phyloP scores from a whole-genome alignment of 2,113 vertebrate species.

The Acinonyx jubatus region DNA sequence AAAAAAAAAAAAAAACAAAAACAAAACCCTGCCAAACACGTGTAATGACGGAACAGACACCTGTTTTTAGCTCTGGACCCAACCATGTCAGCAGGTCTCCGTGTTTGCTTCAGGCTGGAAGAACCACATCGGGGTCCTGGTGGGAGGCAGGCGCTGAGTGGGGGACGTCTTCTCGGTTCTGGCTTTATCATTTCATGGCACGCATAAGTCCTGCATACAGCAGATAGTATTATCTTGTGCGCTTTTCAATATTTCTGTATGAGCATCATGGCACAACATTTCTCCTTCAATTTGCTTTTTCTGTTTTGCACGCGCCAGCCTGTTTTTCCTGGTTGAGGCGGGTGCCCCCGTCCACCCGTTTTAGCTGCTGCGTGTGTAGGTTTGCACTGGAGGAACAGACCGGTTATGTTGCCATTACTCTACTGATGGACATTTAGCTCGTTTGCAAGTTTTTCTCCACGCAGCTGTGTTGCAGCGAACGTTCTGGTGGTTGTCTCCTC shows the following conservation, averaged over 20 bases:
- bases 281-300: not conserved
- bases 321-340: no score
- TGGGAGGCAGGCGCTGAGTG: fast-evolving
- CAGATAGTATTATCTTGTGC: not conserved
- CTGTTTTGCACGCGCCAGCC: no score
- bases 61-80: not conserved
- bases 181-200: fast-evolving
- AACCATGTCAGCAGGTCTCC: not conserved
- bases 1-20: not conserved
- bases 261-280: fast-evolving
- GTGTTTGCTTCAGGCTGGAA: not conserved
- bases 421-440: fast-evolving
- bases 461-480: fast-evolving
- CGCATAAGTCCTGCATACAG: fast-evolving
- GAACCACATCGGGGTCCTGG: not conserved
- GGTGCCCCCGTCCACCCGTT: fast-evolving
- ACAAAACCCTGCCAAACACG: not conserved
- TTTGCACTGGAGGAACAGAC: fast-evolving
- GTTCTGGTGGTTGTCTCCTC: fast-evolving
- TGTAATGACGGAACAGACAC: not conserved
- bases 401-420: not conserved
- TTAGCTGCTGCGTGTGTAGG: fast-evolving
- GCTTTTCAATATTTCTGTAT: no score
- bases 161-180: fast-evolving
- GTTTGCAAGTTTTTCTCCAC: not conserved